Evolutionary conservation across 2,888 invertebrate species (phyloP).

Genomic region (Drosophila monieri): DNA sequence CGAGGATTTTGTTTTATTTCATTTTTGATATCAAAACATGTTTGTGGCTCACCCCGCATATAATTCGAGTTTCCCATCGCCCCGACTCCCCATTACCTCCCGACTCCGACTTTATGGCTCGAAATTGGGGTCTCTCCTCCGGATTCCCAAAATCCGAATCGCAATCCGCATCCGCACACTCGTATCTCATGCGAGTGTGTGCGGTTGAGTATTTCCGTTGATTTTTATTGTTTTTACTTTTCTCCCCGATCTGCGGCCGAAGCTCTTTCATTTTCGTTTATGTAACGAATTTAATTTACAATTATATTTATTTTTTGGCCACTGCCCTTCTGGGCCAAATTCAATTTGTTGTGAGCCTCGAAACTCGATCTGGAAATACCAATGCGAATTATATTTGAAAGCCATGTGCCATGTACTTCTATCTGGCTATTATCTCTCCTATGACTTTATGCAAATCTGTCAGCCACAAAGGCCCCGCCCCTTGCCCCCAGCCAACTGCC

Average conservation of each 20-base stretch:
- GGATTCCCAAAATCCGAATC: constrained; percentile 20
- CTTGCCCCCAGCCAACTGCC: constrained; percentile 2
- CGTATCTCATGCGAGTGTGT: constrained; percentile 14
- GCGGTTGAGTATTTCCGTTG: constrained; percentile 59
- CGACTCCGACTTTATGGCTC: constrained; percentile 53
- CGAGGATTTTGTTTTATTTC: constrained; percentile 76
- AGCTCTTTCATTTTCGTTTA: constrained; percentile 51
- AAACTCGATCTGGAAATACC: too few species aligned
- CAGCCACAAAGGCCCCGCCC: constrained; percentile 36
- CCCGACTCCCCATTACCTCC: neutral
- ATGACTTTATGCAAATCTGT: constrained; percentile 50
- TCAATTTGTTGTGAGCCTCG: constrained; percentile 54
- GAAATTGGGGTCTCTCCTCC: constrained; percentile 64
- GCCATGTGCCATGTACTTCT: constrained; percentile 14
- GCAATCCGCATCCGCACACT: constrained; percentile 32
- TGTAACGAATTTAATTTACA: constrained; percentile 74
- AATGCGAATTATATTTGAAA: constrained; percentile 34
- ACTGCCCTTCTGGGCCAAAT: constrained; percentile 40
- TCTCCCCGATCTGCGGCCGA: constrained; percentile 23
- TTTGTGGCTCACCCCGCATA: constrained; percentile 55
- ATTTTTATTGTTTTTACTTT: constrained; percentile 65
- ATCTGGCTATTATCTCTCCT: constrained; percentile 9
- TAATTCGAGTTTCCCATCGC: constrained; percentile 38
- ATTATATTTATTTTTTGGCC: constrained; percentile 65
- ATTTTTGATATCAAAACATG: constrained; percentile 79